Evolutionary conservation across 2,797 vertebrate species (phyloP).

Genomic region (Dermochelys coriacea): DNA sequence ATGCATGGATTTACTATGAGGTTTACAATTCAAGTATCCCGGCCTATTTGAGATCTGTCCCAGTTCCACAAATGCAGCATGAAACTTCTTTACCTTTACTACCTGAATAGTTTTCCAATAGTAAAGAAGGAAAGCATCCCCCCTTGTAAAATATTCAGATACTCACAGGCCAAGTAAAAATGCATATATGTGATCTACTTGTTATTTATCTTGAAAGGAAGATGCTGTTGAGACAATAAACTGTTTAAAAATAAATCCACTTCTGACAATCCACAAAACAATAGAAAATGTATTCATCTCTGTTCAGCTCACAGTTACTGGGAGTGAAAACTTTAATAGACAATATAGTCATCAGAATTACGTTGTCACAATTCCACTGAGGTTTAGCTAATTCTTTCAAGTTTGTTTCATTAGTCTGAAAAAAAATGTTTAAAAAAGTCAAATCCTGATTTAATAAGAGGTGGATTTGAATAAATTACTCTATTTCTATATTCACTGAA

Average conservation of each 20-base stretch:
- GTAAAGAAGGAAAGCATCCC: conserved; percentile 23
- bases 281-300: conserved; percentile 52
- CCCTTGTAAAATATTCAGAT: conserved; percentile 47
- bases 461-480: conserved; percentile 81
- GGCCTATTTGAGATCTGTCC: background rate
- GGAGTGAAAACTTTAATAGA: conserved; percentile 57
- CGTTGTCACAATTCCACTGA: conserved; percentile 66
- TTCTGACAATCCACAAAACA: conserved; percentile 65
- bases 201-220: conserved; percentile 65
- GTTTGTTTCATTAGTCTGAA: conserved; percentile 71
- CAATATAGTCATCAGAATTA: conserved; percentile 70
- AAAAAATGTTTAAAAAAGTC: conserved; percentile 58
- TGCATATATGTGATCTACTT: conserved; percentile 43
- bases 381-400: conserved; percentile 76
- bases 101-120: background rate
- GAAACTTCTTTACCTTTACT: background rate
- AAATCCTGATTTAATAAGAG: conserved; percentile 78
- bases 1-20: background rate
- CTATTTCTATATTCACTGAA: conserved; percentile 71
- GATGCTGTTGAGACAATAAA: conserved; percentile 61
- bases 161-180: conserved; percentile 58
- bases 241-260: conserved; percentile 63
- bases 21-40: background rate
- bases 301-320: conserved; percentile 16
- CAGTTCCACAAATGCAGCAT: background rate